Evolutionary conservation across 2,888 invertebrate species (phyloP).

Genomic region (Harmothoe impar): DNA sequence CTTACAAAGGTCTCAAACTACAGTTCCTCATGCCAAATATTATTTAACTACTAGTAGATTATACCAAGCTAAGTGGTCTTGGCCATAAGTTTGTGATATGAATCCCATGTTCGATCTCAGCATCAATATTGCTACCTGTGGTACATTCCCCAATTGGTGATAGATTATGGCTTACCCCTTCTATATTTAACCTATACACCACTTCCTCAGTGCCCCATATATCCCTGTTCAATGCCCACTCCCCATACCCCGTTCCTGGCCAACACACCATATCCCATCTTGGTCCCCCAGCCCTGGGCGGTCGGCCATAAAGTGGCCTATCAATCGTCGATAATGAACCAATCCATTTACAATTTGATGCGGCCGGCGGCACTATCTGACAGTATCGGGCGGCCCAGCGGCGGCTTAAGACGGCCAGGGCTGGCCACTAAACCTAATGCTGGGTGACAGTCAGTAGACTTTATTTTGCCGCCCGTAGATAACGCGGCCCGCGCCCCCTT

Average conservation of each 20-base stretch:
- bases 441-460: conserved; percentile 53
- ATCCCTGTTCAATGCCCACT: too few relatives aligned
- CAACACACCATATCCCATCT: background rate
- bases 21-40: too few relatives aligned
- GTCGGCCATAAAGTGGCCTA: conserved; percentile 36
- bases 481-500: background rate
- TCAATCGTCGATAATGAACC: conserved; percentile 55
- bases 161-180: too few relatives aligned
- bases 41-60: too few relatives aligned
- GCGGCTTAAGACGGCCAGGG: conserved; percentile 27
- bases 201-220: too few relatives aligned
- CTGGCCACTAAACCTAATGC: conserved; percentile 16
- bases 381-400: conserved; percentile 33
- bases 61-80: too few relatives aligned
- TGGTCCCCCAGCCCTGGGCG: background rate
- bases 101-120: too few relatives aligned
- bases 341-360: conserved; percentile 54
- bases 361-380: conserved; percentile 40
- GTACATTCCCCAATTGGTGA: too few relatives aligned
- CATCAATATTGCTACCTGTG: too few relatives aligned
- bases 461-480: conserved; percentile 52
- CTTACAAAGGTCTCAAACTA: too few relatives aligned
- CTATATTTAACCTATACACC: too few relatives aligned
- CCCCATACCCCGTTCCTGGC: background rate
- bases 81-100: too few relatives aligned